Percentiles rank a stretch among this genome's conserved stretches.
phyloP scores from a whole-genome alignment of 2,888 invertebrate species.

The Clusia tigrina region DNA sequence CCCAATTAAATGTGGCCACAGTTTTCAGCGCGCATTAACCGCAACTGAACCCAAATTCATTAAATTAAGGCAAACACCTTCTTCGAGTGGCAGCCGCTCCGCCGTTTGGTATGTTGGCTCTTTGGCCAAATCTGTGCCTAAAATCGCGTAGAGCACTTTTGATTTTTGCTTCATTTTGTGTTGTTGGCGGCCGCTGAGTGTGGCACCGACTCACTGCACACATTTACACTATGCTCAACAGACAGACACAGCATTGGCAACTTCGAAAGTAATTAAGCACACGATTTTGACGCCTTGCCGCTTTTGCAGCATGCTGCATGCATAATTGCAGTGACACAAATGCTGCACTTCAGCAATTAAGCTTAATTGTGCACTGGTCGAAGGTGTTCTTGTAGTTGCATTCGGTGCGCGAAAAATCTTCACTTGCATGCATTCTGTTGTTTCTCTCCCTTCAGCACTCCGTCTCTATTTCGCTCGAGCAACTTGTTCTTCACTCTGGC shows the following conservation, averaged over 20 bases:
- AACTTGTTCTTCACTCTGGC: no score
- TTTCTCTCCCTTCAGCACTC: background rate
- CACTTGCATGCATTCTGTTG: background rate
- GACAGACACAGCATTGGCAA: background rate
- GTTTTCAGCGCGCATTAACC: background rate
- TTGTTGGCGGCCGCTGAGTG: background rate
- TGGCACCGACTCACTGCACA: background rate
- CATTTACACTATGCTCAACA: background rate
- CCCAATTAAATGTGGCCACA: background rate
- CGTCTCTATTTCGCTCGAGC: no score
- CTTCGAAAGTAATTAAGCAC: slow-evolving; percentile 22
- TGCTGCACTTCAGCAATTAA: slow-evolving; percentile 14
- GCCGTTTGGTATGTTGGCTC: background rate
- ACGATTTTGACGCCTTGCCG: slow-evolving; percentile 24
- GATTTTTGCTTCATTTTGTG: background rate
- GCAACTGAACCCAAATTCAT: slow-evolving; percentile 4
- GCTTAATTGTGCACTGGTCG: slow-evolving; percentile 16
- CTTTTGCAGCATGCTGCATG: slow-evolving; percentile 17
- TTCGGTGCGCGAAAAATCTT: no score
- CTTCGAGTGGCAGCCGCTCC: background rate
- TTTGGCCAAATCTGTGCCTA: slow-evolving; percentile 9
- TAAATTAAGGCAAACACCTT: slow-evolving; percentile 8
- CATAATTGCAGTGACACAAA: slow-evolving; percentile 24
- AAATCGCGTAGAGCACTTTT: background rate
- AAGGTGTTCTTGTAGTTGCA: no score